Evolutionary conservation across 2,113 vertebrate genomes (phyloP), one percentile per base, ranked within the genome.

Genomic region (Galeopterus variegatus): DNA sequence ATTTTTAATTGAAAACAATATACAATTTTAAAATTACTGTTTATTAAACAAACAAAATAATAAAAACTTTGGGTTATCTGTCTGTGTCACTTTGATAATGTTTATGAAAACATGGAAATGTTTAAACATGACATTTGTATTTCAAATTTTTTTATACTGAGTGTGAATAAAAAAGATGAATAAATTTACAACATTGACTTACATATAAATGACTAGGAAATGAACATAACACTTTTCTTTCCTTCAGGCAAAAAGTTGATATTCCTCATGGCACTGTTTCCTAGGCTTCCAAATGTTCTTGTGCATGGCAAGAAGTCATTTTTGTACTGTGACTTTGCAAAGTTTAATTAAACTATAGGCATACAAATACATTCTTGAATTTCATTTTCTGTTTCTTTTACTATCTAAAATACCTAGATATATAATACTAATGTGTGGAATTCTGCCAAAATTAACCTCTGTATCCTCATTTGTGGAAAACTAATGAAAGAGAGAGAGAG

Each of bases 151-250:
- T 94, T 92, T 23, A 75, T 23, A 52, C 1, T 91, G n/a, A 80
- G 79, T 93, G 19, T 84, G 26, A 97, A 79, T 86, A 89, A 31
- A 93, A 84, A 89, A 70, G 4, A 90, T 85, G 52, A 89, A 91
- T 93, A 93, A 60, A 91, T 84, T 75, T 11, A 26, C 8, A 64
- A 6, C 8, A 58, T 60, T 70, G 79, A 80, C 45, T 41, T 88
- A 64, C 12, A 88, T 50, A 91, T 50, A 67, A 50, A 69, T 88
- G 65, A 70, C 19, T 81, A 52, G 18, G 4, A 88, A 95, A 76
- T 91, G 24, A 84, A 3, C 41, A 36, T 52, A 69, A 45, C 26
- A 79, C 86, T 77, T 41, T 90, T 73, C 26, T 88, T 88, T 88
- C 54, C 77, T 92, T 73, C 4, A 73, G 31, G 72, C 52, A 91